Conservation (phyloP, 2,888 invertebrate species). For the Drosophila peninsularis region DNA sequence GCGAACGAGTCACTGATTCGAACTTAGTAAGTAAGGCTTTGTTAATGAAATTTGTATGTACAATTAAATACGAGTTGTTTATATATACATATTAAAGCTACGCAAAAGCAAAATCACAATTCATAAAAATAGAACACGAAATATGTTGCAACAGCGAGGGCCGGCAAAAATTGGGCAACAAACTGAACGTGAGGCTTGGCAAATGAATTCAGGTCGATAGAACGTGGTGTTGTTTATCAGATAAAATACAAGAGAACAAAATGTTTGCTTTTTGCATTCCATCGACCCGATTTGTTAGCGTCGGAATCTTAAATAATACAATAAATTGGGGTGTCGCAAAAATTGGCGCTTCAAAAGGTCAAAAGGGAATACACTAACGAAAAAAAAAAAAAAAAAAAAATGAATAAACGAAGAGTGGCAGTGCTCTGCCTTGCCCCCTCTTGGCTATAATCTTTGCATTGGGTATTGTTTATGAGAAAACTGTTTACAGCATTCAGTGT, state of each 20-base stretch:
- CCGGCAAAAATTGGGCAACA: conserved; percentile 58
- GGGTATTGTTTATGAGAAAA: conserved; percentile 54
- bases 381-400: conserved; percentile 17
- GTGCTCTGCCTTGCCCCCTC: conserved; percentile 30
- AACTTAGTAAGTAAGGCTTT: conserved; percentile 26
- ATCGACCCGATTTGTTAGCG: conserved; percentile 37
- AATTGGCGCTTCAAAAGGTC: conserved; percentile 36
- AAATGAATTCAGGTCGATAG: conserved; percentile 38
- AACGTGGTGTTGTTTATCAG: conserved; percentile 3
- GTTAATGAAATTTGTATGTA: conserved; percentile 56
- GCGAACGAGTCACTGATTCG: neutral
- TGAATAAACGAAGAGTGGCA: conserved; percentile 25
- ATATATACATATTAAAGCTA: conserved; percentile 57
- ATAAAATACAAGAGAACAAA: conserved; percentile 9
- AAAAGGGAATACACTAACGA: conserved; percentile 37
- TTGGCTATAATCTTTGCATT: conserved; percentile 33
- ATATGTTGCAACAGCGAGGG: conserved; percentile 62
- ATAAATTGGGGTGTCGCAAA: conserved; percentile 44
- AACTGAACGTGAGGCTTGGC: conserved; percentile 53
- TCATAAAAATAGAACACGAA: conserved; percentile 44
- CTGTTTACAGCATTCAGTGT: conserved; percentile 65
- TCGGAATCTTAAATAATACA: conserved; percentile 43
- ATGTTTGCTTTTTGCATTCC: conserved; percentile 1
- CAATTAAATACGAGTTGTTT: conserved; percentile 58
- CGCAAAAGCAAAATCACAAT: conserved; percentile 68